These are phyloP conservation scores for Cotesia vestalis DNA, from an alignment of 1,140 invertebrate genomes.

Conservation along the genomic window DNA sequence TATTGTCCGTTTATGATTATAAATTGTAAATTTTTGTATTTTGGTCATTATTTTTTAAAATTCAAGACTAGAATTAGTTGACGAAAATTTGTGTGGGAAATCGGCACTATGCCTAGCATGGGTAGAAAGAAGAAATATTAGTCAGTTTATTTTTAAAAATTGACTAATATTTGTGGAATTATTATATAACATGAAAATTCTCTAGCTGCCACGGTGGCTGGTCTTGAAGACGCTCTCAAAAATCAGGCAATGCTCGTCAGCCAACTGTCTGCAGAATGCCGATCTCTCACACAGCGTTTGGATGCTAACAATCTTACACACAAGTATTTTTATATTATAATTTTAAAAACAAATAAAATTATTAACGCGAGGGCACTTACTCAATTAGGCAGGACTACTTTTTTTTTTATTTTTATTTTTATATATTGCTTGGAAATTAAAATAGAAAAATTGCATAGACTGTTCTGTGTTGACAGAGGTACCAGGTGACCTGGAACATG, in stretches of 20 bases:
- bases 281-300: constrained; percentile 83
- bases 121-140: constrained; percentile 49
- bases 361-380: constrained; percentile 43
- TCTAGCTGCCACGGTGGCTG: constrained; percentile 82
- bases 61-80: constrained; percentile 56
- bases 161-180: constrained; percentile 54
- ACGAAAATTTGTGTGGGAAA: constrained; percentile 58
- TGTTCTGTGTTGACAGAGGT: constrained; percentile 70
- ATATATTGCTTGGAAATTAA: constrained; percentile 11
- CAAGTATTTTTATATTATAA: constrained; percentile 72
- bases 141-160: constrained; percentile 47
- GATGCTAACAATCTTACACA: constrained; percentile 83
- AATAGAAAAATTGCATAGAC: constrained; percentile 56
- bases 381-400: neutral
- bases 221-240: constrained; percentile 84
- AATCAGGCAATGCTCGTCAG: constrained; percentile 88
- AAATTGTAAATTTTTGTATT: constrained; percentile 23
- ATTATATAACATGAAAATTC: constrained; percentile 50
- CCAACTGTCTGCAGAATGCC: constrained; percentile 85
- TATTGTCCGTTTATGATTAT: constrained; percentile 50
- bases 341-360: constrained; percentile 55
- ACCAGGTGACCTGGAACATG: constrained; percentile 67
- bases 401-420: constrained; percentile 45
- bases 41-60: neutral
- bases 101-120: constrained; percentile 63